Base-by-base conservation (phyloP, 2,797 vertebrate species). In the Enteromius radiatus region DNA sequence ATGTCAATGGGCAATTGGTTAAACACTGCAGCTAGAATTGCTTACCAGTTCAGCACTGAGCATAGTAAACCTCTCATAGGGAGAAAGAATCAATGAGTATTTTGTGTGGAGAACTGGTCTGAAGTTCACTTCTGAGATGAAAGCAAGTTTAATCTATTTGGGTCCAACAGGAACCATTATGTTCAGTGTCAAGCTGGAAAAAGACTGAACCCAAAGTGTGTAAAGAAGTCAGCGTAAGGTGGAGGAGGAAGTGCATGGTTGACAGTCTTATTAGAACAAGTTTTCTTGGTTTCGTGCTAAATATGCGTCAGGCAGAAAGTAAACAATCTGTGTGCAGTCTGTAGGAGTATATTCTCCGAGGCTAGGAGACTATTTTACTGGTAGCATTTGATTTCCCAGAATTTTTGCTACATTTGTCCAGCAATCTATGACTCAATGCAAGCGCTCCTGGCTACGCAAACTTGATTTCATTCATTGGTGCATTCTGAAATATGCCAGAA, bases 331-430 rank as follows among this genome's bases (percentile, higher is more conserved):
- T 41, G 28, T n/a, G 19, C 26, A 12, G 19, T 36, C 21, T 36
- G 31, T 36, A 7, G 70, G 28, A 54, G 70, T 74, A 63, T 63
- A 36, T 49, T 23, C 47, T 74, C 47, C 2, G 28, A 54, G 70
- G 49, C 36, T 59, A 17, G n/a, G 49, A 56, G 33, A 38, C 71
- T 56, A 23, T 38, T 56, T 23, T 75, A 38, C 33, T n/a, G 14
- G 71, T 38, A 75, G 17, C 45, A 73, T 75, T 56, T 23, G 71
- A 75, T 38, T 75, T 56, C 7, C 14, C 52, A 38, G 71, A 38
- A 5, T 23, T 23, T 75, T 56, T 2, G 45, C 71, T 10, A 38
- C 21, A 74, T 75, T 56, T 56, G 11, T 75, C 47, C 21, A 38
- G 31, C 49, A 75, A 38, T 38, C 21, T 5, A 28, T 38, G 31